Percentiles rank a stretch among this genome's conserved stretches.
phyloP scores from a whole-genome alignment of 2,888 invertebrate species.

The Drosophila pegasa region DNA sequence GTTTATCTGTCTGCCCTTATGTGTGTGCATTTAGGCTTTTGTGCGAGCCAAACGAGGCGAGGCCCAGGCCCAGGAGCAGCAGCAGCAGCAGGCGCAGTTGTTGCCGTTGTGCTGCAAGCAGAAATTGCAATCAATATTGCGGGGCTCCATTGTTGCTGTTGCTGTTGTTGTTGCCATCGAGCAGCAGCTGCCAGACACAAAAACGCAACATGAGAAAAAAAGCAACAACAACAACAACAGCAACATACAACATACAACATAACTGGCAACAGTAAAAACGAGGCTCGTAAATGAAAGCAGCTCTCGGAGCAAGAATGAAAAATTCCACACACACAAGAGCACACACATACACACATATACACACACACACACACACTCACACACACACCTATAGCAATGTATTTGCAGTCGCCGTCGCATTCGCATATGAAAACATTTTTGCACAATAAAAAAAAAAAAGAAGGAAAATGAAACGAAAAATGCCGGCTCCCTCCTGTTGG shows the following conservation, averaged over 20 bases:
- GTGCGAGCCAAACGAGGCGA: slow-evolving; percentile 74
- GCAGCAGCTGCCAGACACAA: slow-evolving; percentile 79
- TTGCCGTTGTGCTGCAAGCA: slow-evolving; percentile 54
- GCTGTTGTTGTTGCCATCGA: slow-evolving; percentile 46
- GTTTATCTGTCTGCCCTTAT: slow-evolving; percentile 55
- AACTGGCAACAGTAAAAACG: slow-evolving; percentile 76
- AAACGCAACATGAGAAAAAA: slow-evolving; percentile 52
- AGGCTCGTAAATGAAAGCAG: slow-evolving; percentile 74
- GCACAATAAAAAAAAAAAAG: slow-evolving; percentile 25
- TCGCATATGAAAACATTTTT: slow-evolving; percentile 23
- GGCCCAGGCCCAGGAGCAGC: slow-evolving; percentile 28
- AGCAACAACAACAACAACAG: slow-evolving; percentile 15
- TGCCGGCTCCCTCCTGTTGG: slow-evolving; percentile 23
- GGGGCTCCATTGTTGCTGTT: slow-evolving; percentile 48
- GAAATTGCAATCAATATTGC: slow-evolving; percentile 82
- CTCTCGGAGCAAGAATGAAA: slow-evolving; percentile 51
- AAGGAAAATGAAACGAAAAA: slow-evolving; percentile 19
- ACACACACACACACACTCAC: slow-evolving; percentile 19
- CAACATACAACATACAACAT: slow-evolving; percentile 8
- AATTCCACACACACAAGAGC: slow-evolving; percentile 22
- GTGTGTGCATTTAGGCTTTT: slow-evolving; percentile 78
- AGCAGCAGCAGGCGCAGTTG: slow-evolving; percentile 44
- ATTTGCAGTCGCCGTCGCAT: slow-evolving; percentile 8
- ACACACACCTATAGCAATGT: not conserved
- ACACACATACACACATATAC: slow-evolving; percentile 6